phyloP scores from a whole-genome alignment of 2,113 vertebrate genomes.

The Mandrillus leucophaeus region DNA sequence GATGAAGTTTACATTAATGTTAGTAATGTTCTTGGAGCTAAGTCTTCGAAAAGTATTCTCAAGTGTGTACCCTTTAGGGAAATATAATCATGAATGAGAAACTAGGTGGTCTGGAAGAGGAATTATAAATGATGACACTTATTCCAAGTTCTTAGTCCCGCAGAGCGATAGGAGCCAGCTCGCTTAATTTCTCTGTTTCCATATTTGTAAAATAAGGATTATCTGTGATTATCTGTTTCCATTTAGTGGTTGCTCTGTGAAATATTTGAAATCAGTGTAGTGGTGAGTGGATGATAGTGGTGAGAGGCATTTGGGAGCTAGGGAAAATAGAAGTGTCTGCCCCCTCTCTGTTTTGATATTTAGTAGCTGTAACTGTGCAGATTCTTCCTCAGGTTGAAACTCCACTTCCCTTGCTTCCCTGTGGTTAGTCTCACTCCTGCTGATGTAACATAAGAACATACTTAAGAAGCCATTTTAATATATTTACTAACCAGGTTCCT shows the following conservation, averaged over 20 bases:
- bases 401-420: neutral
- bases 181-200: constrained; percentile 2
- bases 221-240: constrained; percentile 42
- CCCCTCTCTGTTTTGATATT: neutral
- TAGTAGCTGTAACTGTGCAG: neutral
- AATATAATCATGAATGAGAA: neutral
- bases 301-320: neutral
- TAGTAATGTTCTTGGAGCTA: neutral
- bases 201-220: neutral
- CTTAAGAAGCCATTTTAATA: neutral
- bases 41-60: neutral
- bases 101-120: constrained; percentile 25
- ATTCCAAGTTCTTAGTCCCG: constrained; percentile 28
- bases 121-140: neutral
- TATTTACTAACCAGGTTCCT: neutral
- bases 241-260: constrained; percentile 32
- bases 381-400: neutral
- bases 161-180: neutral
- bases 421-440: neutral
- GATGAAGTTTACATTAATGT: neutral
- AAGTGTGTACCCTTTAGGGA: neutral
- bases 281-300: neutral
- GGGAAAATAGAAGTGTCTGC: neutral
- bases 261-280: neutral
- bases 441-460: neutral